Percentiles rank a stretch among this genome's conserved stretches.
These are phyloP conservation scores for Origma solitaria DNA, from an alignment of 2,113 vertebrate species.

Conservation along the genomic window DNA sequence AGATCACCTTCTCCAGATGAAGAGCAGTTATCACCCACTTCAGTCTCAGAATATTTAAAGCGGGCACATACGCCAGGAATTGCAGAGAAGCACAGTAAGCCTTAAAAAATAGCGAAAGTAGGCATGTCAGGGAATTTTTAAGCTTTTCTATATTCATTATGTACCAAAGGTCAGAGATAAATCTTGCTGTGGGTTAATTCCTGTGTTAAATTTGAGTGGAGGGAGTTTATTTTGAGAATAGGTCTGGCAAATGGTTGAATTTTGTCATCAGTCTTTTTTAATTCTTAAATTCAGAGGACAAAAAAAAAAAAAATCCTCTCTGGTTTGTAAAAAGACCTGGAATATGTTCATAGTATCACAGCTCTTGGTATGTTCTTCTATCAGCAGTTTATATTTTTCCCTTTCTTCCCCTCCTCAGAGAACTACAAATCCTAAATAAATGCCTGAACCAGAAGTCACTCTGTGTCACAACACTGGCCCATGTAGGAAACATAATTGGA, in stretches of 20 bases:
- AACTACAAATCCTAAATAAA: neutral
- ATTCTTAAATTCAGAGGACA: neutral
- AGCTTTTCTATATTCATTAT: neutral
- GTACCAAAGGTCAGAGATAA: neutral
- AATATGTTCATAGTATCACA: neutral
- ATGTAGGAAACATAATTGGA: neutral
- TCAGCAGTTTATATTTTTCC: neutral
- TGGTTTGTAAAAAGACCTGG: neutral
- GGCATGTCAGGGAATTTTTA: neutral
- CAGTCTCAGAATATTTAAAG: neutral
- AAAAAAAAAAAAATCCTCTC: neutral
- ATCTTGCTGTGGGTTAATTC: neutral
- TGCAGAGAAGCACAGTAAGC: neutral
- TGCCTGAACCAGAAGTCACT: neutral
- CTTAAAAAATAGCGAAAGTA: neutral
- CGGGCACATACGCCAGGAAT: neutral
- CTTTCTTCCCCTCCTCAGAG: neutral
- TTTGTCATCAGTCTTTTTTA: neutral
- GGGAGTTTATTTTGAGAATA: neutral
- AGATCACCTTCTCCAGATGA: neutral
- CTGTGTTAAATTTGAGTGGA: neutral
- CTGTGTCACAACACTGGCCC: neutral
- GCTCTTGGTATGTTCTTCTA: neutral
- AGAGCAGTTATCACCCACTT: neutral
- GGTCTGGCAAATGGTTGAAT: neutral